These are phyloP conservation scores for Passerina amoena DNA, from an alignment of 2,113 vertebrate species.

Conservation along the genomic window DNA sequence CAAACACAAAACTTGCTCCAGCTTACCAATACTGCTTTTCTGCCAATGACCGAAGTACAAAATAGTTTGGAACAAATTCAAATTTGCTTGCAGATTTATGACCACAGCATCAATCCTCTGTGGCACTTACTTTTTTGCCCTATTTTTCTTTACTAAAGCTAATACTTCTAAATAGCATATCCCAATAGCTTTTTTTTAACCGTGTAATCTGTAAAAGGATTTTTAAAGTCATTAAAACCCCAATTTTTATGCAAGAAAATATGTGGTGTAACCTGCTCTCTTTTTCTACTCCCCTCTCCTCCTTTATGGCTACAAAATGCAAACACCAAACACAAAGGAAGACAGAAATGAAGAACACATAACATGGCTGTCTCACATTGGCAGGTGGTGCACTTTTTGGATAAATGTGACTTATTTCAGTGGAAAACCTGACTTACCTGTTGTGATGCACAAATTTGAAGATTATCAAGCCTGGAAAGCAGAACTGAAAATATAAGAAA, in stretches of 20 bases:
- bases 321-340: background rate
- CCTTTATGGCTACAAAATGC: background rate
- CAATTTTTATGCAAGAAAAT: background rate
- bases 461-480: background rate
- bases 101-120: background rate
- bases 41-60: background rate
- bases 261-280: background rate
- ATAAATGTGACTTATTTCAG: background rate
- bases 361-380: background rate
- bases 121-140: background rate
- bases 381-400: background rate
- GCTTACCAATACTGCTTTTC: background rate
- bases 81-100: background rate
- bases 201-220: background rate
- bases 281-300: background rate
- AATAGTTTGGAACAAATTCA: background rate
- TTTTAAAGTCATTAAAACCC: background rate
- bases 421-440: background rate
- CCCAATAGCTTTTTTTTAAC: background rate
- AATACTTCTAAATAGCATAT: background rate
- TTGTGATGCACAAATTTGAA: background rate
- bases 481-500: background rate
- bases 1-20: background rate
- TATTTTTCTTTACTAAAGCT: background rate
- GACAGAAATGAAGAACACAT: background rate